phyloP scores from a whole-genome alignment of 2,113 vertebrate species.

The Austrofundulus limnaeus region DNA sequence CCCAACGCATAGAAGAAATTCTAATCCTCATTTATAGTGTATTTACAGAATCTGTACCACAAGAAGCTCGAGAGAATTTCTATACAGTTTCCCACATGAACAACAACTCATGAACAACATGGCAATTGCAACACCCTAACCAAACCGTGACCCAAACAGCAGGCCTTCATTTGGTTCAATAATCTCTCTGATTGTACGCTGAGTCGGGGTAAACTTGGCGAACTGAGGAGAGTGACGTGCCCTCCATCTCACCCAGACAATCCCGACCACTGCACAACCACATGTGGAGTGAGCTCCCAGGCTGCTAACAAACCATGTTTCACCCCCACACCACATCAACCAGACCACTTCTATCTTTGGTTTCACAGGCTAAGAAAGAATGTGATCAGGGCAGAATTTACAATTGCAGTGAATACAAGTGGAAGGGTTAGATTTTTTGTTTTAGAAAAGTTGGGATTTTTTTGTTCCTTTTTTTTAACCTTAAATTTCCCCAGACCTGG shows the following conservation, averaged over 20 bases:
- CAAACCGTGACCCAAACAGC: conserved; percentile 44
- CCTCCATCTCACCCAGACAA: conserved; percentile 66
- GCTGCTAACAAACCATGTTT: conserved; percentile 66
- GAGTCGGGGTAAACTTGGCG: conserved; percentile 57
- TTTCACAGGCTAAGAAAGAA: conserved; percentile 73
- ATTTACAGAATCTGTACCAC: conserved; percentile 1
- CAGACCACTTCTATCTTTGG: conserved; percentile 57
- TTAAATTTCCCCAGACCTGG: background rate
- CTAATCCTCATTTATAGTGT: background rate
- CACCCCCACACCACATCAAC: conserved; percentile 63
- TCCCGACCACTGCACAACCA: conserved; percentile 60
- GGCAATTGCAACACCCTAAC: conserved; percentile 21
- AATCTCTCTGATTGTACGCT: conserved; percentile 53
- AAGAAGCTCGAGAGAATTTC: conserved; percentile 13
- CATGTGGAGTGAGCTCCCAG: conserved; percentile 65
- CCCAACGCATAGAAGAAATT: background rate
- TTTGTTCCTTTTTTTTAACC: background rate
- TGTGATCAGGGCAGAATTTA: conserved; percentile 55
- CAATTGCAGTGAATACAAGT: conserved; percentile 22
- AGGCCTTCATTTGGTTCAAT: conserved; percentile 47
- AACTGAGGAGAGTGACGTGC: conserved; percentile 65
- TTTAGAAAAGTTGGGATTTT: background rate
- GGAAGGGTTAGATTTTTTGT: background rate
- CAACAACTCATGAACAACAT: conserved; percentile 24
- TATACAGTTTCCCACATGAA: conserved; percentile 28